Base-by-base conservation (phyloP, 2,888 invertebrate species). In the Apodemia mormo region DNA sequence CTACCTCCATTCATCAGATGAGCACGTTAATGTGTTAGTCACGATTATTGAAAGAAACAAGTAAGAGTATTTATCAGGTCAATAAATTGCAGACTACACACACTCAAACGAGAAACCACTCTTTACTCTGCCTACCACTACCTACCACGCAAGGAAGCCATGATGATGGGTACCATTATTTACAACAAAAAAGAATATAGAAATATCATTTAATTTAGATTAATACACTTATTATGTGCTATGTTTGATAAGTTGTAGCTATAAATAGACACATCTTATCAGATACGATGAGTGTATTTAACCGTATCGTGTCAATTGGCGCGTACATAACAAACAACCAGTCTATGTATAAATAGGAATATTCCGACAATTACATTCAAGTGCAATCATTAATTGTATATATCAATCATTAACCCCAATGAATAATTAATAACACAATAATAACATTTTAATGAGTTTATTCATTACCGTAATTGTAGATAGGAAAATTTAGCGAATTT, bases 401-500 rank as follows among this genome's bases (percentile, higher is more conserved):
- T 77, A 76, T 78, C 73, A 76, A 76, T 80, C 82, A 79, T 88
- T 89, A 90, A 85, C 92, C 92, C 84, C 81, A 84, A 87, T 87
- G 78, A 85, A 83, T 81, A 79, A 81, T 80, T 80, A 81, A 80
- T 74, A 78, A 79, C 82, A 84, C 86, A 83, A 88, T 89, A 89
- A 90, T 90, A 88, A 81, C 83, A 76, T 74, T 86, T 86, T 88
- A 87, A 91, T 88, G 76, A 73, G 65, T 78, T 78, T 74, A 75
- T 77, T 80, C 77, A 87, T 92, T 88, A 88, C 76, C 73, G 77
- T 77, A 76, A 86, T 86, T 80, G 82, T 81, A 81, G 81, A 82
- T 83, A 87, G 92, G 90, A 91, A 92, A 89, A 89, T 90, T 90
- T 89, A 79, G 89, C 88, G 80, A 85, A 79, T 80, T 77, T 58